A percentile compares a stretch with the other conserved stretches of the same genome.
Conservation (phyloP, 1,140 invertebrate species). For the Papilio xuthus region DNA sequence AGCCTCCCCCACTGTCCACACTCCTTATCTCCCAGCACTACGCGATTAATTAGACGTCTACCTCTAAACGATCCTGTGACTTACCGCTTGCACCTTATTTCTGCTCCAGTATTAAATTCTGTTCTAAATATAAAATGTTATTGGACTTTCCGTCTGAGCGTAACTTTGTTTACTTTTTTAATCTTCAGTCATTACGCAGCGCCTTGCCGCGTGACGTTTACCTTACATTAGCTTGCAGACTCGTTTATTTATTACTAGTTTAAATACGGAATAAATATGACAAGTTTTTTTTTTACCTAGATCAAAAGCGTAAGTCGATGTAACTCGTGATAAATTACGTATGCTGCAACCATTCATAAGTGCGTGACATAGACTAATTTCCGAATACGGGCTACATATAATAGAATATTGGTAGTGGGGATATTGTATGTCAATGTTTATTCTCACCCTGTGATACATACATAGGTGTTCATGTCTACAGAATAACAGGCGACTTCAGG, state of each 20-base stretch:
- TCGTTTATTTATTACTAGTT: constrained; percentile 23
- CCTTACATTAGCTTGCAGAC: constrained; percentile 20
- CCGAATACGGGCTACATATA: neutral
- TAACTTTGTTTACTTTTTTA: constrained; percentile 38
- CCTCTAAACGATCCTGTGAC: constrained; percentile 55
- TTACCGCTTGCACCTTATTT: constrained; percentile 42
- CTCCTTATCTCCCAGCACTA: constrained; percentile 53
- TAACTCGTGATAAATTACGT: neutral
- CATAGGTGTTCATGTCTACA: neutral
- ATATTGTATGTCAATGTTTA: neutral
- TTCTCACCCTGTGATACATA: neutral
- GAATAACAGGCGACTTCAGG: neutral
- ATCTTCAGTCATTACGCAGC: constrained; percentile 36
- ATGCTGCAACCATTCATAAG: neutral
- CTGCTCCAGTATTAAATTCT: constrained; percentile 6
- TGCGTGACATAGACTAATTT: neutral
- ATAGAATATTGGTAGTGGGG: neutral
- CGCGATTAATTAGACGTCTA: constrained; percentile 72
- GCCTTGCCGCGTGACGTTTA: constrained; percentile 27
- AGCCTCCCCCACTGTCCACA: constrained; percentile 40
- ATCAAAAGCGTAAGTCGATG: neutral
- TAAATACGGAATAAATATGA: constrained; percentile 26
- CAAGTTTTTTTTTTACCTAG: neutral
- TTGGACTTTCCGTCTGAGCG: constrained; percentile 19
- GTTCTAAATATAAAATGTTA: constrained; percentile 35